A percentile compares a stretch with the other conserved stretches of the same genome.
phyloP scores from a whole-genome alignment of 2,888 invertebrate species.

The Cantharis nigra region DNA sequence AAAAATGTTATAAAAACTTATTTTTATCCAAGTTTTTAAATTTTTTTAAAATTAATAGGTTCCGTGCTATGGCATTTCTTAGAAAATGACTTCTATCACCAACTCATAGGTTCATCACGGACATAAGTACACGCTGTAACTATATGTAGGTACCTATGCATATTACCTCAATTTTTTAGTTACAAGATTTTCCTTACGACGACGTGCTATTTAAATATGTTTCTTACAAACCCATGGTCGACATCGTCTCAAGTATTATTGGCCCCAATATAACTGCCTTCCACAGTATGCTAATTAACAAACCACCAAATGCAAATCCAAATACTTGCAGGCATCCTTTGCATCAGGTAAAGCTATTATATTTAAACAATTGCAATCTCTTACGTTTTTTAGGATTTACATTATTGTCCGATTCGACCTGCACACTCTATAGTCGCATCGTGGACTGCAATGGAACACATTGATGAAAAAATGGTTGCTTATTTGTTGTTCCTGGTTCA shows the following conservation, averaged over 20 bases:
- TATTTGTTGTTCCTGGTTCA: constrained; percentile 80
- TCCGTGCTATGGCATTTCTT: too few relatives aligned
- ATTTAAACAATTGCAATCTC: neutral
- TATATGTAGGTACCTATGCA: too few relatives aligned
- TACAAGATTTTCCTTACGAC: constrained; percentile 79
- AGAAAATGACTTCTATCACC: too few relatives aligned
- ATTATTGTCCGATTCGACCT: constrained; percentile 87
- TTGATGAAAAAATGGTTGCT: constrained; percentile 78
- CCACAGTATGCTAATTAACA: constrained; percentile 89
- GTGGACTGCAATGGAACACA: constrained; percentile 87
- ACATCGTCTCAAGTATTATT: constrained; percentile 72
- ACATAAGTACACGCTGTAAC: too few relatives aligned
- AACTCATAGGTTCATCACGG: too few relatives aligned
- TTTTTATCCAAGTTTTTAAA: too few relatives aligned
- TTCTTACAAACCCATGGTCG: constrained; percentile 64
- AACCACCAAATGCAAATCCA: constrained; percentile 77
- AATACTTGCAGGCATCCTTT: constrained; percentile 67
- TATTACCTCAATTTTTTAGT: constrained; percentile 45
- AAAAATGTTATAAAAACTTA: too few relatives aligned
- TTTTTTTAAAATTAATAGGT: too few relatives aligned
- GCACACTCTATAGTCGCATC: constrained; percentile 78
- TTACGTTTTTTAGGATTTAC: constrained; percentile 67
- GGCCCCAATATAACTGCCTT: constrained; percentile 75
- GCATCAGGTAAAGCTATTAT: constrained; percentile 62
- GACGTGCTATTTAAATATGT: constrained; percentile 73